A percentile compares a stretch with the other conserved stretches of the same genome.
These are phyloP conservation scores for Entomobrya proxima DNA, from an alignment of 2,888 invertebrate genomes.

Conservation along the genomic window DNA sequence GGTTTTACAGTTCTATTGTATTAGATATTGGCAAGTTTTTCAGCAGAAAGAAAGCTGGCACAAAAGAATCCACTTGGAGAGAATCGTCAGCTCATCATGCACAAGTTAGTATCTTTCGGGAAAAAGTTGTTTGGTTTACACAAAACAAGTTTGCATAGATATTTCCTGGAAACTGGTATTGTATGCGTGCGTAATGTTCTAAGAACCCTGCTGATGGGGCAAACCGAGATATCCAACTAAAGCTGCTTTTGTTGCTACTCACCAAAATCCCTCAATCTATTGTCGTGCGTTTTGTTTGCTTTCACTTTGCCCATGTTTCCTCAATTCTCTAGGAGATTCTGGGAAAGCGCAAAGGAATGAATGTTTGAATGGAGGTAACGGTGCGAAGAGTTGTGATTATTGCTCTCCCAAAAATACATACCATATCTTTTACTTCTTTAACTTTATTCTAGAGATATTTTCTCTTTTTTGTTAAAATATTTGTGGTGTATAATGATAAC, in stretches of 20 bases:
- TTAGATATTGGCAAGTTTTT: slow-evolving; percentile 30
- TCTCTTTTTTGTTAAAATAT: no score
- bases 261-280: neutral
- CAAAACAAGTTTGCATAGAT: slow-evolving; percentile 29
- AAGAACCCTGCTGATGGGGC: no score
- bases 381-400: slow-evolving; percentile 53
- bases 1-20: neutral
- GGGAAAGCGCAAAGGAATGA: neutral
- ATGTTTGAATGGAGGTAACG: slow-evolving; percentile 53
- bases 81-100: slow-evolving; percentile 11
- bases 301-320: slow-evolving; percentile 22
- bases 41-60: neutral
- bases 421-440: neutral
- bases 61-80: neutral
- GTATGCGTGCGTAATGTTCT: no score
- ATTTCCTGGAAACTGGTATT: neutral
- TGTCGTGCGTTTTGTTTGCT: neutral
- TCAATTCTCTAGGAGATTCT: neutral
- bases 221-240: neutral
- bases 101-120: neutral
- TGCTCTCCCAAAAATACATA: slow-evolving; percentile 28
- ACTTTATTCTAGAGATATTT: slow-evolving; percentile 9
- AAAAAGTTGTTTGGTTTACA: slow-evolving; percentile 15
- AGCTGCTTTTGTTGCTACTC: neutral
- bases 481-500: no score